phyloP scores from a whole-genome alignment of 2,797 vertebrate species.

The Picus viridis region DNA sequence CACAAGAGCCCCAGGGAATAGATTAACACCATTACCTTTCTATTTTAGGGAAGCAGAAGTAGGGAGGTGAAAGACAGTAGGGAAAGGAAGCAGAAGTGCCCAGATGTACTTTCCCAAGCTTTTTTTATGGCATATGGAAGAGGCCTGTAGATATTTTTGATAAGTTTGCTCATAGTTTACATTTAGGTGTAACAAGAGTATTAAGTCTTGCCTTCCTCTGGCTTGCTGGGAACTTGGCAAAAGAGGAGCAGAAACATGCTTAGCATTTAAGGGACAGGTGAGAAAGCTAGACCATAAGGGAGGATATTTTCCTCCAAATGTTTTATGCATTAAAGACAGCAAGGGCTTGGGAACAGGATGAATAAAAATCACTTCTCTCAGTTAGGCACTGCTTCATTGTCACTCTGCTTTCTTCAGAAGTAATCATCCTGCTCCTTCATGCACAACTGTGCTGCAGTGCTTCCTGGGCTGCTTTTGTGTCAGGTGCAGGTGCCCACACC shows the following conservation, averaged over 20 bases:
- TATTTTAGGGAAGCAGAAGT: constrained; percentile 19
- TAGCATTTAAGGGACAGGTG: neutral
- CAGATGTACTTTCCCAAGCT: neutral
- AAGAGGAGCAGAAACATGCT: neutral
- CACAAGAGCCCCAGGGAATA: constrained; percentile 17
- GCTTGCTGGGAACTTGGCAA: neutral
- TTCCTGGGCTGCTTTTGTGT: neutral
- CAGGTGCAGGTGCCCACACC: neutral
- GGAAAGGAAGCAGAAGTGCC: constrained; percentile 15
- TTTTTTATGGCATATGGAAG: neutral
- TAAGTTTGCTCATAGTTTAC: constrained; percentile 4
- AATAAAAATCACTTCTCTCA: neutral
- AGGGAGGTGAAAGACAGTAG: neutral
- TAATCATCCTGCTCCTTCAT: neutral
- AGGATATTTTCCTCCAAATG: neutral
- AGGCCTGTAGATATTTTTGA: neutral
- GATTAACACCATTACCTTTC: constrained; percentile 40
- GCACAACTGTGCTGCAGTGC: neutral
- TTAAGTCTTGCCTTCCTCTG: neutral
- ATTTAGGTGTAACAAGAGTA: neutral
- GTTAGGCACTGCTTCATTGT: neutral
- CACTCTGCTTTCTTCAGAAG: neutral
- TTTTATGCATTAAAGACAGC: neutral
- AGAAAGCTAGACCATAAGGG: neutral
- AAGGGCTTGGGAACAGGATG: neutral